These are phyloP conservation scores for Sinocyclocheilus anophthalmus DNA, from an alignment of 2,113 vertebrate species.

Conservation along the genomic window DNA sequence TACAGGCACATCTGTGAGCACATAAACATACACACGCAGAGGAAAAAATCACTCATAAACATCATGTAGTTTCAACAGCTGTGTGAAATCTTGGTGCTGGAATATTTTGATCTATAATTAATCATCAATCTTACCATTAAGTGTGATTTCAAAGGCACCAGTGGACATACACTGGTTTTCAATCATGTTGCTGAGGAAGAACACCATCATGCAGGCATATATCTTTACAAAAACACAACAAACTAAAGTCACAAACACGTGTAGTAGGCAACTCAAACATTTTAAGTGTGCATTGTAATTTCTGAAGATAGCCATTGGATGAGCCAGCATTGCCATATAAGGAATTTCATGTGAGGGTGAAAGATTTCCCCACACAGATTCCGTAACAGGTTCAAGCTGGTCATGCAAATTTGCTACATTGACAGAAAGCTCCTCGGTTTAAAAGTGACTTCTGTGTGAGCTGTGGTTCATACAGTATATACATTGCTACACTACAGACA, in stretches of 20 bases:
- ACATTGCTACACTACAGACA: no score
- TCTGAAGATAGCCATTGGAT: no score
- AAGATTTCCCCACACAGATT: no score
- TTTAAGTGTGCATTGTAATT: no score
- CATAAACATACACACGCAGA: not conserved
- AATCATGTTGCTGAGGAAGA: constrained; percentile 99
- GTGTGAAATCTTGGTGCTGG: no score
- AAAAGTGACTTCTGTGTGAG: no score
- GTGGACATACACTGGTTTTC: constrained; percentile 99
- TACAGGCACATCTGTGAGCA: constrained; percentile 89
- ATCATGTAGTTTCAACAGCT: not conserved
- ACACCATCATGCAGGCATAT: constrained; percentile 99
- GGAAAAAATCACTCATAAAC: not conserved
- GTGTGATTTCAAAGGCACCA: constrained; percentile 96
- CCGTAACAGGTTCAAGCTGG: no score
- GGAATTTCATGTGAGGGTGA: no score
- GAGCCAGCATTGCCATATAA: no score
- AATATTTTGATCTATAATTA: not conserved
- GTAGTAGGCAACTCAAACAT: not conserved
- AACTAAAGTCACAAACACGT: not conserved
- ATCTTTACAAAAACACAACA: constrained; percentile 77
- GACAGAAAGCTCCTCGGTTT: no score
- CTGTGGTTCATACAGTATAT: no score
- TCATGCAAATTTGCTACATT: no score
- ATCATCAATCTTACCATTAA: constrained; percentile 86